Evolutionary conservation across 2,113 vertebrate genomes (phyloP).

Genomic region (Phalacrocorax brasilianus): DNA sequence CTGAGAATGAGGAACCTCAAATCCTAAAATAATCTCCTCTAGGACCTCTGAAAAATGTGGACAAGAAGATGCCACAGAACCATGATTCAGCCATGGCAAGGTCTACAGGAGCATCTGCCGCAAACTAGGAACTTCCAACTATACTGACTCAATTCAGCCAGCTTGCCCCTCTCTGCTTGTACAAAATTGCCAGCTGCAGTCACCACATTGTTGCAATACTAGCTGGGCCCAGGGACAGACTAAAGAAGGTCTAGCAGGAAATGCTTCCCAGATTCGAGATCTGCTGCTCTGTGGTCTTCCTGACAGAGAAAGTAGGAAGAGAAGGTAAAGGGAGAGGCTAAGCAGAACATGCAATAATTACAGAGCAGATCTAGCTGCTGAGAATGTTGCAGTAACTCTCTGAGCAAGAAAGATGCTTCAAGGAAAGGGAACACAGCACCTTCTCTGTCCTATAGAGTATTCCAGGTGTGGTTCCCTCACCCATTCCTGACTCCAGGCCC

Average conservation of each 20-base stretch:
- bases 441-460: neutral
- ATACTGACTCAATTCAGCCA: neutral
- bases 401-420: neutral
- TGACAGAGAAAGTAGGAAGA: neutral
- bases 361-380: neutral
- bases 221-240: neutral
- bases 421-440: neutral
- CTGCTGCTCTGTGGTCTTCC: neutral
- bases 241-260: neutral
- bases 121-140: neutral
- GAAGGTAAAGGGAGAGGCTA: neutral
- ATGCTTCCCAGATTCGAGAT: neutral
- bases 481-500: neutral
- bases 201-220: neutral
- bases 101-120: neutral
- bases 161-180: neutral
- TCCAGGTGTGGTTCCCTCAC: neutral
- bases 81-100: neutral
- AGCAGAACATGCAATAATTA: neutral
- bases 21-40: neutral
- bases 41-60: neutral
- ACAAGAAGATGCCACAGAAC: neutral
- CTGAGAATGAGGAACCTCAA: neutral
- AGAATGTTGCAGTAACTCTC: neutral
- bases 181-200: neutral